A percentile compares a stretch with the other conserved stretches of the same genome.
These are phyloP conservation scores for Arctia plantaginis DNA, from an alignment of 2,888 invertebrate genomes.

Conservation along the genomic window DNA sequence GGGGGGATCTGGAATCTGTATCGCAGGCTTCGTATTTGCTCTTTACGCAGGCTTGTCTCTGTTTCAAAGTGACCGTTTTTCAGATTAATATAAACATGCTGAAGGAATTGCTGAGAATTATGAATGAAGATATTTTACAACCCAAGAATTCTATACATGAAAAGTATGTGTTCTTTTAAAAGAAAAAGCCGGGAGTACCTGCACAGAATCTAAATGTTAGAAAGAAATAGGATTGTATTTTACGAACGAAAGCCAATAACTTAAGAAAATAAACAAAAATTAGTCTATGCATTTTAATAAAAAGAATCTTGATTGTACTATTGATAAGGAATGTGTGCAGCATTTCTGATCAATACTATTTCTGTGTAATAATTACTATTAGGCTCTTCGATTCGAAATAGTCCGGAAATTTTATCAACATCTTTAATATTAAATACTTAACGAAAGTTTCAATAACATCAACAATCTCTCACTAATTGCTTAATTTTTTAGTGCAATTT, in stretches of 20 bases:
- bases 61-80: slow-evolving; percentile 76
- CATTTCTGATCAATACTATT: too few relatives aligned
- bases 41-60: slow-evolving; percentile 79
- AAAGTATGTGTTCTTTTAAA: slow-evolving; percentile 56
- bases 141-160: slow-evolving; percentile 65
- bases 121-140: slow-evolving; percentile 69
- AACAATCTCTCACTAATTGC: background rate
- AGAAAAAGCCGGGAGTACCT: slow-evolving; percentile 14
- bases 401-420: background rate
- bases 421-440: background rate
- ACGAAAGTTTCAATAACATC: background rate
- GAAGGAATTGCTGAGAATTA: slow-evolving; percentile 62
- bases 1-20: slow-evolving; percentile 78
- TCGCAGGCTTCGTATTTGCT: slow-evolving; percentile 75
- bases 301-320: too few relatives aligned
- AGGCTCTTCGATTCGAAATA: background rate
- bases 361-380: too few relatives aligned
- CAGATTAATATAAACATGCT: slow-evolving; percentile 66
- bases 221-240: background rate
- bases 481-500: background rate
- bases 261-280: too few relatives aligned
- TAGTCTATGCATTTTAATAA: too few relatives aligned
- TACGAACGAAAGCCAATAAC: too few relatives aligned
- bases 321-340: too few relatives aligned
- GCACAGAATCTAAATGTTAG: background rate